These are phyloP conservation scores for Toxotes chatareus DNA, from an alignment of 2,113 vertebrate genomes.

Conservation along the genomic window DNA sequence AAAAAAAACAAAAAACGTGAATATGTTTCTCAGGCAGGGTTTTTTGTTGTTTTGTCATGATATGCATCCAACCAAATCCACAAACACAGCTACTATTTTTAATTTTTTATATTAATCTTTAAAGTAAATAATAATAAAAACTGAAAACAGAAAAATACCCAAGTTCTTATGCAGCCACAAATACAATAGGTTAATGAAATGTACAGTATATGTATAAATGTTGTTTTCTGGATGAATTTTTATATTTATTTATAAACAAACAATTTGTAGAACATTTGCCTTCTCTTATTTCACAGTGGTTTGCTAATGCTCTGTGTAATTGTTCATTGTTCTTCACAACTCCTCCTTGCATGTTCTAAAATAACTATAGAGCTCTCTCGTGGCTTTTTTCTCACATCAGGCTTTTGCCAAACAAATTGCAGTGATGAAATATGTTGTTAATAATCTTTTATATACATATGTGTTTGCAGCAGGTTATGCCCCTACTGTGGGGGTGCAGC, in stretches of 20 bases:
- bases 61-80: neutral
- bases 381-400: neutral
- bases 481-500: conserved; percentile 87
- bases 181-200: neutral
- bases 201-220: neutral
- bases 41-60: neutral
- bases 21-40: neutral
- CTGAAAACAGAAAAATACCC: neutral
- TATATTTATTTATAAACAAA: conserved; percentile 10
- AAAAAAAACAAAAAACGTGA: neutral
- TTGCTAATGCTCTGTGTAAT: neutral
- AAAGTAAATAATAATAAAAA: neutral
- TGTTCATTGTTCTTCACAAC: neutral
- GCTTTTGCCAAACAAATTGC: neutral
- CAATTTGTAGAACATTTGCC: neutral
- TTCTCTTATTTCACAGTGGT: neutral
- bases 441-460: conserved; percentile 21
- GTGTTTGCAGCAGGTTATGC: conserved; percentile 86
- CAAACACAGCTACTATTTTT: neutral
- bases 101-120: neutral
- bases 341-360: neutral
- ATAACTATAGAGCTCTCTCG: neutral
- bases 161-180: too few relatives aligned
- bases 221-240: neutral
- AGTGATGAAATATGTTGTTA: conserved; percentile 18